Base-by-base conservation (phyloP, 2,888 invertebrate species). In the Archips crataeganus region DNA sequence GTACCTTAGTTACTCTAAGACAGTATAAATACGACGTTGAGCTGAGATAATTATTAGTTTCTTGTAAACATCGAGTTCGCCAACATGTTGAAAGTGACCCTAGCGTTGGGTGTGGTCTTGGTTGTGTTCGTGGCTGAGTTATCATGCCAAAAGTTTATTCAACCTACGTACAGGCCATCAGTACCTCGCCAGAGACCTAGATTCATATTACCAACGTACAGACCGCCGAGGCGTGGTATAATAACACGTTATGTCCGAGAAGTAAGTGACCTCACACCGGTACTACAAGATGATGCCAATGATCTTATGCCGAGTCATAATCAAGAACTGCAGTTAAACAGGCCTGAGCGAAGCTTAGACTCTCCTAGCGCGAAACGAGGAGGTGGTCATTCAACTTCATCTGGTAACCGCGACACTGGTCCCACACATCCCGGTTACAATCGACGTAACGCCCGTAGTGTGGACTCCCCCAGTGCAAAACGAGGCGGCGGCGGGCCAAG, bases 371-470 rank as follows among this genome's bases (percentile, higher is more conserved):
- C 84, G 9, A 85, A 77, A 59, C 79, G 81, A 36, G 80, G 82
- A 15, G 83, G 85, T 3, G 80, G 84, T 62, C 81, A 81, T 60
- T 76, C 78, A n/a, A 77, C 80, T 1, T 79, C 82, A 3, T 79
- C 79, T 47, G 75, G 83, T 32, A 81, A 80, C 65, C 75, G 82
- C 2, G 77, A 85, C 57, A 86, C 86, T 6, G 86, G 86, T 6
- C 73, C 83, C 5, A 85, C 86, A 3, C 85, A 87, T 74, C 85
- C 87, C 10, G 88, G 86, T 11, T 86, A 86, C 76, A 87, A 87
- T 67, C 82, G 85, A 4, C 84, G 88, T 32, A 85, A 89, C 61
- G 78, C 87, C 8, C 66, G 75, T 10, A 76, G 71, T 57, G 42
- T 74, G 8, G 75, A 71, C 32, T 74, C 74, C 5, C 74, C 74